phyloP scores from a whole-genome alignment of 1,140 invertebrate species.

The Drosophila grimshawi region DNA sequence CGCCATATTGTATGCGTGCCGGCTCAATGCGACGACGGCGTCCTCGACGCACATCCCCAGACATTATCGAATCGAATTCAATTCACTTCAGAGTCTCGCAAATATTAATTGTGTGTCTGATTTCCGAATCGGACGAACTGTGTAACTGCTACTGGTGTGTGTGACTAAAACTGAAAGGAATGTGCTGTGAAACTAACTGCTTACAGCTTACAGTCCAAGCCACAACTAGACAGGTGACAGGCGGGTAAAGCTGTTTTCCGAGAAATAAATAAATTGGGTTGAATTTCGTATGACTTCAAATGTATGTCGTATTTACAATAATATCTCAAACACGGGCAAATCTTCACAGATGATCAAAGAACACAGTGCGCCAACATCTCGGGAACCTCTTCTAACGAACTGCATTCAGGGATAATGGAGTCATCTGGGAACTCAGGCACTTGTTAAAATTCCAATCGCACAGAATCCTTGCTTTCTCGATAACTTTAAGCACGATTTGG shows the following conservation, averaged over 20 bases:
- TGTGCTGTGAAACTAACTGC: slow-evolving; percentile 11
- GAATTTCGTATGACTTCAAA: too few species aligned
- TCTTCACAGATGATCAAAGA: too few species aligned
- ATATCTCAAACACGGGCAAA: too few species aligned
- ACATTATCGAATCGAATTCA: slow-evolving; percentile 5
- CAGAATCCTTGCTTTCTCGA: too few species aligned
- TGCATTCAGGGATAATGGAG: too few species aligned
- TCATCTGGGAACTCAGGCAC: too few species aligned
- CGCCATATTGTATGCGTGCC: slow-evolving; percentile 36
- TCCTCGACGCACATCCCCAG: slow-evolving; percentile 5
- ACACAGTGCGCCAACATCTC: too few species aligned
- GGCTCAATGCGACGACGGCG: slow-evolving; percentile 23
- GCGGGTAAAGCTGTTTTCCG: background rate
- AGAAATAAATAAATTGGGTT: too few species aligned
- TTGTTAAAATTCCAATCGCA: too few species aligned
- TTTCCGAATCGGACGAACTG: slow-evolving; percentile 13
- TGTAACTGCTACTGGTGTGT: slow-evolving; percentile 21
- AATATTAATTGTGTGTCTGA: background rate
- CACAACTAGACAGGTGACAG: background rate
- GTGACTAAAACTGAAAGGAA: slow-evolving; percentile 35
- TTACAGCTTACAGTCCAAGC: background rate
- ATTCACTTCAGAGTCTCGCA: background rate
- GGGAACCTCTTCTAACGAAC: too few species aligned
- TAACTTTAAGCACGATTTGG: too few species aligned
- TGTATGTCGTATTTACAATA: too few species aligned